Evolutionary conservation across 2,888 invertebrate genomes (phyloP), one percentile per base, ranked within the genome.

Genomic region (Caenorhabditis sulstoni): DNA sequence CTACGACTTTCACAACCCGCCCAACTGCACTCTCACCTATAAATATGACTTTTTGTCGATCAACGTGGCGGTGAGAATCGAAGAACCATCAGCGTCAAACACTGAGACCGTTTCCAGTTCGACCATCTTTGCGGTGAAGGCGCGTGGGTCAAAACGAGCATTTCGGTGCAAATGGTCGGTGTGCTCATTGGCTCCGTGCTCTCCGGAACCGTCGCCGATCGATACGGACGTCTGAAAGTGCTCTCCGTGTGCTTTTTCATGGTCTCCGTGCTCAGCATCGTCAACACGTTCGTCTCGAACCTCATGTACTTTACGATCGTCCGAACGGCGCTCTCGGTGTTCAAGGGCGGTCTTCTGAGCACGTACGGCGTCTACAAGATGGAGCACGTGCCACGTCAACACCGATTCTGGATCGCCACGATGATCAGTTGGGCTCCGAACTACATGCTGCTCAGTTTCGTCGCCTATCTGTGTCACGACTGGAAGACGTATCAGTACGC

Each of bases 371-470:
- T 87, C 7, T 87, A 84, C 68, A 76, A 82, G 59, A 87, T 87
- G 55, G 89, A 89, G 57, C 87, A 88, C 61, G 75, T 88, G 9
- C 88, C 88, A 11, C 85, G 86, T 16, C 82, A 85, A 39, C 85
- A 89, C 77, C 84, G 89, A 9, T 86, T 89, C 62, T 85, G 85
- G 84, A 84, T 89, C 35, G 78, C 85, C 8, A 86, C 87, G 1
- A 75, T 89, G 45, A 85, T 89, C 57, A 84, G 81, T n/a, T 82
- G 85, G 86, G 86, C 89, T 12, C 87, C 88, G 11, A 89, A 89
- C 61, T 87, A 86, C 71, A 83, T 88, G 57, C 8, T 88, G 9
- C 81, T 86, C 39, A 87, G 83, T 44, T 39, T 83, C 1, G 81
- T 87, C 2, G 87, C 74, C 11, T 88, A 81, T 45, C 58, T 85